phyloP scores from a whole-genome alignment of 37 sponge, comb jelly and placozoan species.

The Hormiphora californensis region DNA sequence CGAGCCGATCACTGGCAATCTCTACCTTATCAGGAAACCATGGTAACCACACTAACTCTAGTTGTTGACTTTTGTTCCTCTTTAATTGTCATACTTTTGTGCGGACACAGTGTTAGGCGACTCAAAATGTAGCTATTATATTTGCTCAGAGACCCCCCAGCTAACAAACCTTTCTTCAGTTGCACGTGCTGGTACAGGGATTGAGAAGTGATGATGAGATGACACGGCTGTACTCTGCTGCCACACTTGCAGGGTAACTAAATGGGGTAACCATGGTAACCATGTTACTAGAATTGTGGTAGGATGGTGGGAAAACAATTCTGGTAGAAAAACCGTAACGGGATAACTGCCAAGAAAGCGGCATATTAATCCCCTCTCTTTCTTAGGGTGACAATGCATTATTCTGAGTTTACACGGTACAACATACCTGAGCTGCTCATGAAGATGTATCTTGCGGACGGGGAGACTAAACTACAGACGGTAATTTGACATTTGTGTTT shows the following conservation, averaged over 20 bases:
- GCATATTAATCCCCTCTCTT: no score
- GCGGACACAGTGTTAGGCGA: no score
- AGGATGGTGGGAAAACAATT: no score
- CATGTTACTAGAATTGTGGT: no score
- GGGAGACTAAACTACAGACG: not conserved
- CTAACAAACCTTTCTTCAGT: constrained; percentile 17
- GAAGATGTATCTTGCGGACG: not conserved
- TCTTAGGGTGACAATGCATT: constrained; percentile 48
- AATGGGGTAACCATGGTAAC: not conserved
- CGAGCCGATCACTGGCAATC: constrained; percentile 44
- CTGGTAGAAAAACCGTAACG: no score
- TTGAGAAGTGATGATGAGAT: not conserved
- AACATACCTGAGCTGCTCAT: constrained; percentile 29
- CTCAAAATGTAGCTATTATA: no score
- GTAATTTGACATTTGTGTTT: not conserved
- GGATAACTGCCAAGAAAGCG: no score
- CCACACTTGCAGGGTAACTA: constrained; percentile 40
- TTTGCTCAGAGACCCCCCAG: no score
- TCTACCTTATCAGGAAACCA: constrained; percentile 24
- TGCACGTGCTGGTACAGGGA: not conserved
- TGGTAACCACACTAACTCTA: no score
- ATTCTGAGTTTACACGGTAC: constrained; percentile 16
- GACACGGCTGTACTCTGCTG: constrained; percentile 21
- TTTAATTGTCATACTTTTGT: no score
- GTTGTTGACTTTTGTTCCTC: no score